Evolutionary conservation across 2,888 invertebrate genomes (phyloP), one percentile per base, ranked within the genome.

Genomic region (Spialia ferax): DNA sequence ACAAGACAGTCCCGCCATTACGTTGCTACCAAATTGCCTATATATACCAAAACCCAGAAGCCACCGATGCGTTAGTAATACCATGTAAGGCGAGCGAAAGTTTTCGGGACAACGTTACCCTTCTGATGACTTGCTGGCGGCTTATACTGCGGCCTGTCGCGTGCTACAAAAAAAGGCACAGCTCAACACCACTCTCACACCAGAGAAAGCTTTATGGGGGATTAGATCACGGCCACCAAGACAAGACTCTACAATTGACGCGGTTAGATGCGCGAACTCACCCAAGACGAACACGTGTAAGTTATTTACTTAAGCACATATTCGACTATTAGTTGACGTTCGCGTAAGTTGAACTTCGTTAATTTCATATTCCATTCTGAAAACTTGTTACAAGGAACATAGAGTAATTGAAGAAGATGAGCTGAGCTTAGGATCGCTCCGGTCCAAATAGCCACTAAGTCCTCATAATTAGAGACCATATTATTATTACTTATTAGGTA

Each of bases 151-250:
- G 85, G 85, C 80, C 87, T 86, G 86, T 81, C 87, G 83, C 85
- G 81, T 77, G 81, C 93, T 93, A 93, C 85, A 90, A 93, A 93
- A 82, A 91, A 93, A 92, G 81, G 85, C 82, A 89, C 80, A 90
- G 82, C 91, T 93, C 85, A 93, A 89, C 88, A 83, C 86, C 79
- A 86, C 81, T 76, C 79, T 81, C 86, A 84, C 86, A 88, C 85
- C 86, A 72, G 73, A 77, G 48, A 73, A 70, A 64, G 77, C 75
- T 78, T 77, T 77, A 74, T 72, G 70, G 75, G 75, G 74, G 45
- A 68, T 71, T 68, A 71, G 71, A 69, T 75, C 71, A 69, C 61
- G 70, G 67, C 63, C 73, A 71, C 56, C 57, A 71, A 72, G 69
- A 75, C 73, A 74, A 65, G 69, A 74, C 70, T 29, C 70, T 70